phyloP scores from a whole-genome alignment of 2,113 vertebrate species.

The Cephalophus harveyi region DNA sequence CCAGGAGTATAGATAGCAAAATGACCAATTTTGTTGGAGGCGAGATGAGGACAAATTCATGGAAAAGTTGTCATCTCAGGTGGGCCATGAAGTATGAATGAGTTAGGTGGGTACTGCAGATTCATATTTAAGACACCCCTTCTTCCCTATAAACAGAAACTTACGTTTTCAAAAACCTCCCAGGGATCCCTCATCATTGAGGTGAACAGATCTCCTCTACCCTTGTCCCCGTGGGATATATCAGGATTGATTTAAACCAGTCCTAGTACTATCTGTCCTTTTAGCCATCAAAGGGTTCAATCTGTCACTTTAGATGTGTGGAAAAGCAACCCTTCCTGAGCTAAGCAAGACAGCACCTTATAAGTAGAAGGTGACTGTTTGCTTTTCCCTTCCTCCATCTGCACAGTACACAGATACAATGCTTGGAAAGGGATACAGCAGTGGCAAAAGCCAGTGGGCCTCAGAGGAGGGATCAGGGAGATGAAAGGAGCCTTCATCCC shows the following conservation, averaged over 20 bases:
- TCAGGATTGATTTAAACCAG: not conserved
- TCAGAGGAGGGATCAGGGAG: not conserved
- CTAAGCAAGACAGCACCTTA: not conserved
- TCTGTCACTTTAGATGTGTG: not conserved
- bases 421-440: not conserved
- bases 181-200: not conserved
- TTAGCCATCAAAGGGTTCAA: not conserved
- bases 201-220: not conserved
- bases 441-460: fast-evolving
- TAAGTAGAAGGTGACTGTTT: not conserved
- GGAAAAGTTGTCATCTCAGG: not conserved
- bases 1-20: not conserved
- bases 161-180: not conserved
- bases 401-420: not conserved
- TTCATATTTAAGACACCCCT: not conserved
- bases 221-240: not conserved
- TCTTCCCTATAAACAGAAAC: not conserved
- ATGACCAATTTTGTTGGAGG: not conserved
- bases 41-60: not conserved
- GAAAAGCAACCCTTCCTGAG: not conserved
- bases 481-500: not conserved
- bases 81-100: not conserved
- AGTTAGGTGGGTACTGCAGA: not conserved
- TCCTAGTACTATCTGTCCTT: not conserved
- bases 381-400: not conserved